phyloP scores from a whole-genome alignment of 2,113 vertebrate genomes.

The Elephantulus edwardii region DNA sequence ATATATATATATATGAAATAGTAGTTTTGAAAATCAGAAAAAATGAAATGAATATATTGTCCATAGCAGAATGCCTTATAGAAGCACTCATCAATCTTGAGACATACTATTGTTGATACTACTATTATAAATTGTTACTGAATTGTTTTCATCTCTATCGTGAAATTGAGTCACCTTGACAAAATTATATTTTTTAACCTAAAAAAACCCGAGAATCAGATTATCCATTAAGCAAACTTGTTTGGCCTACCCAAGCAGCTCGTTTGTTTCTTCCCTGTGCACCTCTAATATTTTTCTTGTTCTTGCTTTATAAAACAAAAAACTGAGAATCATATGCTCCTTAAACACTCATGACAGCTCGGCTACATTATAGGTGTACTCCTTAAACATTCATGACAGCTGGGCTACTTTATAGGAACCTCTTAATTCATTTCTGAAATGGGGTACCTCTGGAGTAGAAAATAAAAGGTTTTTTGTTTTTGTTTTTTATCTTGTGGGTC shows the following conservation, averaged over 20 bases:
- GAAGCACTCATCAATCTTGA: background rate
- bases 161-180: background rate
- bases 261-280: background rate
- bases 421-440: constrained; percentile 54
- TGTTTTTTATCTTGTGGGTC: constrained; percentile 47
- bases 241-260: background rate
- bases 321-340: background rate
- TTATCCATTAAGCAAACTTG: background rate
- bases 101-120: background rate
- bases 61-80: background rate
- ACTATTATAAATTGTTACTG: background rate
- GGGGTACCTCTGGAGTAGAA: constrained; percentile 29
- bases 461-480: too few relatives aligned
- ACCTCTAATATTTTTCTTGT: background rate
- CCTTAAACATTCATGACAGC: background rate
- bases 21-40: constrained; percentile 17
- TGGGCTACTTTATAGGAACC: background rate
- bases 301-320: background rate
- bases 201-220: background rate
- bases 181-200: constrained; percentile 20
- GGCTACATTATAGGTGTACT: background rate
- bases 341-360: background rate
- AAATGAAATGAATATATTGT: background rate
- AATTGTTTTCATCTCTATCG: background rate
- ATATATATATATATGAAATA: background rate